Evolutionary conservation across 2,113 vertebrate genomes (phyloP).

Genomic region (Tragelaphus strepsiceros): DNA sequence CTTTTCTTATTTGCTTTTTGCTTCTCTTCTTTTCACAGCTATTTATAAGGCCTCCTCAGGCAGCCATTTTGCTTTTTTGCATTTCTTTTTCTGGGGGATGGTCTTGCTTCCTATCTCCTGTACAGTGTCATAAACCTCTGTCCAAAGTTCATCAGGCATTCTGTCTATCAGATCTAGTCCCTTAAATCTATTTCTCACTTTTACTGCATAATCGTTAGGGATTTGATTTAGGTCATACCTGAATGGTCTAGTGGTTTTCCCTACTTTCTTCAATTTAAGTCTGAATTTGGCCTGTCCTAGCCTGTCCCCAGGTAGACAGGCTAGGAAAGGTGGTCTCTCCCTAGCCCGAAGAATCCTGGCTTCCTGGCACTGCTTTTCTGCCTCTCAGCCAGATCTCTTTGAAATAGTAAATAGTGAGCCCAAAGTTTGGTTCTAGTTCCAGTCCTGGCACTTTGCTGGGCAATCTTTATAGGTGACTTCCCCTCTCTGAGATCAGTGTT

Average conservation of each 20-base stretch:
- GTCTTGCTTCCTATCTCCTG: not conserved
- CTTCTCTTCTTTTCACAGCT: not conserved
- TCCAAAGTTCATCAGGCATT: not conserved
- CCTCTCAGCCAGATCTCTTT: not conserved
- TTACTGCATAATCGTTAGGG: not conserved
- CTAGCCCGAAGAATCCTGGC: not conserved
- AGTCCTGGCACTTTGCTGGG: not conserved
- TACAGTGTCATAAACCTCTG: not conserved
- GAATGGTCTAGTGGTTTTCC: not conserved
- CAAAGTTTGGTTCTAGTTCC: not conserved
- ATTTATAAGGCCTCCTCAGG: not conserved
- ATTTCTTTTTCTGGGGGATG: not conserved
- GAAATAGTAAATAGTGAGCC: not conserved
- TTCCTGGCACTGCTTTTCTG: not conserved
- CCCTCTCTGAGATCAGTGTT: not conserved
- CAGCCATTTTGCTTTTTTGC: not conserved
- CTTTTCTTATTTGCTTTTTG: not conserved
- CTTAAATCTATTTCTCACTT: not conserved
- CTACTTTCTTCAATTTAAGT: not conserved
- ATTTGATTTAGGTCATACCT: not conserved
- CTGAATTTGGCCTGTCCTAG: not conserved
- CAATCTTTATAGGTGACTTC: not conserved
- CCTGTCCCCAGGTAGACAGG: not conserved
- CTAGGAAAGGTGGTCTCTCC: not conserved
- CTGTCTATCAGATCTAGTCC: not conserved